Evolutionary conservation across 2,888 invertebrate species (phyloP), one percentile per base, ranked within the genome.

Genomic region (Junonia oenone): DNA sequence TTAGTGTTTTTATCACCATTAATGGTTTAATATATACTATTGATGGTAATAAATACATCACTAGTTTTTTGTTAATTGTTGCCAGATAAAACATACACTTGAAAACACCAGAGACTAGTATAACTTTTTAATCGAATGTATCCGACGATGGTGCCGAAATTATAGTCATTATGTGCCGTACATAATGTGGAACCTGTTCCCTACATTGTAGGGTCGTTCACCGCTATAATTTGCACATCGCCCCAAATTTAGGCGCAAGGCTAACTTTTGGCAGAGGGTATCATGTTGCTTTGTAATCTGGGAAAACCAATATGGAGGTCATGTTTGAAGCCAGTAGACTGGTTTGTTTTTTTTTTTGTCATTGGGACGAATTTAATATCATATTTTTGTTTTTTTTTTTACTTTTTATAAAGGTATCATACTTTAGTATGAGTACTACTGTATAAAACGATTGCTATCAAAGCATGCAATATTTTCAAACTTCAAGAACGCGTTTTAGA

Each of bases 211-310:
- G 19, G 55, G 45, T 55, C 55, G 29, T 50, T 55, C 22, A 55
- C 45, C 55, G 38, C 31, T 13, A 37, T 31, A 55, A 51, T 50
- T 55, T 55, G 50, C 53, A 26, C 40, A 40, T 22, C 46, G 29
- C 15, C 46, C 38, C n/a, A 48, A 54, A 54, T 40, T 33, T 22
- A 19, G 19, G n/a, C 29, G 29, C 29, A 6, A 48, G 38, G 14
- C 5, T 37, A 26, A 37, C 48, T 26, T 19, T 26, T 48, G 19
- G 14, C 43, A 6, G 2, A 13, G 13, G 13, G 13, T 43, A 43
- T 8, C 13, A 19, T n/a, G 6, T 19, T 11, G 11, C 19, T 0
- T 17, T 19, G 8, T 11, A 2, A 15, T 38, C 0, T 17, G 3
- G 22, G 3, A 22, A 22, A 33, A 3, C 9, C 11, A 22, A 22